Percentiles rank a stretch among this genome's conserved stretches.
phyloP scores from a whole-genome alignment of 2,888 invertebrate species.

The Resseliella maxima region DNA sequence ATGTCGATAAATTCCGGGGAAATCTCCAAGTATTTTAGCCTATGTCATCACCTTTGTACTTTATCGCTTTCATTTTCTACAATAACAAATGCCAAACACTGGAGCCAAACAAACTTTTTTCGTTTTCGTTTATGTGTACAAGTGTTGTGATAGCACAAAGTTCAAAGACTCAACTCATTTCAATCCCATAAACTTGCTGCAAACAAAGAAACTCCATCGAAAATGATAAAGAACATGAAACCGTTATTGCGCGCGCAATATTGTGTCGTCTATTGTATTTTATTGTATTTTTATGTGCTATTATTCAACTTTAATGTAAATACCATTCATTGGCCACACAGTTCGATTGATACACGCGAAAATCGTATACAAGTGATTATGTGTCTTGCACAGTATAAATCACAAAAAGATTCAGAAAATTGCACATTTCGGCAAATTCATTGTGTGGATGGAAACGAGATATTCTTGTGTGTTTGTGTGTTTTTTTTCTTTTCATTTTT shows the following conservation, averaged over 20 bases:
- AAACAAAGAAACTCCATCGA: not conserved
- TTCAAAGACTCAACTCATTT: not conserved
- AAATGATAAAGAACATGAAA: not conserved
- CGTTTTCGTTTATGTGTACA: not conserved
- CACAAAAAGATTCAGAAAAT: not conserved
- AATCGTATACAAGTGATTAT: not conserved
- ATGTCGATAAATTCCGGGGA: not conserved
- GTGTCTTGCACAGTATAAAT: not conserved
- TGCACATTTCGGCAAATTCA: not conserved
- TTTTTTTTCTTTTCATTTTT: not conserved
- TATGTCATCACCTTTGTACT: not conserved
- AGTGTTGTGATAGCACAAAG: not conserved
- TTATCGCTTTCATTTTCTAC: not conserved
- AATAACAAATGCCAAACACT: not conserved
- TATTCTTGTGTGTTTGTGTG: too few relatives aligned
- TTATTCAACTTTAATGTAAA: conserved; percentile 27
- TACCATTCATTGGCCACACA: not conserved
- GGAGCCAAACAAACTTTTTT: not conserved
- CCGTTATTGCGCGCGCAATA: not conserved
- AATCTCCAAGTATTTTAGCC: not conserved
- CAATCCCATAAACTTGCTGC: not conserved
- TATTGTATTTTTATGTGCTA: conserved; percentile 1
- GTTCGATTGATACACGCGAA: not conserved
- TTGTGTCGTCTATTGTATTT: not conserved
- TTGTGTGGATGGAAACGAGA: not conserved